Base-by-base conservation (phyloP, 2,888 invertebrate species). In the Crioceris asparagi region DNA sequence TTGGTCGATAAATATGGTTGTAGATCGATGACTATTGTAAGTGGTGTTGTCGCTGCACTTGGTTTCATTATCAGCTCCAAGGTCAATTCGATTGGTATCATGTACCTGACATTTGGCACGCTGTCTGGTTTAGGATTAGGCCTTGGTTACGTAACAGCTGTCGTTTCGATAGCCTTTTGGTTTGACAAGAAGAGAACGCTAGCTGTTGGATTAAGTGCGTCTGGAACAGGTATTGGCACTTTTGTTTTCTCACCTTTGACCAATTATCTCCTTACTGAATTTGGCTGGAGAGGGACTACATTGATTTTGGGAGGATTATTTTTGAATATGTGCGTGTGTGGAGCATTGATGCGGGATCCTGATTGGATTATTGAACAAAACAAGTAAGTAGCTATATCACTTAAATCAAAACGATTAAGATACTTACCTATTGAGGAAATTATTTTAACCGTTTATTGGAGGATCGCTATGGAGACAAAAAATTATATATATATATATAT, bases 161-260 rank as follows among this genome's bases (percentile, higher is more conserved):
- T 91, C 4, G 90, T 91, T 4, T 83, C 85, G 36, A 85, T 92
- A 40, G 90, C 91, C 5, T 90, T 86, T 59, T 92, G 91, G 81
- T 92, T 92, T 62, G 88, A 91, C 53, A 84, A 84, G 61, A 83
- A 81, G 55, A 72, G 90, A 23, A 83, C 83, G 30, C 71, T 91
- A 45, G 91, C 91, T 3, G 86, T 87, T 3, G 86, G 90, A 2
- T 68, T 91, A 37, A 85, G 87, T 2, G 88, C 88, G 1, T 86
- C 87, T 51, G 91, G 91, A 4, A 87, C 87, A 0, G 90, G 90
- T 0, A 79, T 88, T 32, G 91, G 91, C 8, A 92, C 91, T 0
- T 86, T 90, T 54, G 66, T 90, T 1, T 88, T 87, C 57, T 86
- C 90, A 5, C 88, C 88, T 0, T 72, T 90, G 66, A 87, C 87